Percentiles rank a stretch among this genome's conserved stretches.
Evolutionary conservation across 2,888 invertebrate species (phyloP).

Genomic region (Nebria salina): DNA sequence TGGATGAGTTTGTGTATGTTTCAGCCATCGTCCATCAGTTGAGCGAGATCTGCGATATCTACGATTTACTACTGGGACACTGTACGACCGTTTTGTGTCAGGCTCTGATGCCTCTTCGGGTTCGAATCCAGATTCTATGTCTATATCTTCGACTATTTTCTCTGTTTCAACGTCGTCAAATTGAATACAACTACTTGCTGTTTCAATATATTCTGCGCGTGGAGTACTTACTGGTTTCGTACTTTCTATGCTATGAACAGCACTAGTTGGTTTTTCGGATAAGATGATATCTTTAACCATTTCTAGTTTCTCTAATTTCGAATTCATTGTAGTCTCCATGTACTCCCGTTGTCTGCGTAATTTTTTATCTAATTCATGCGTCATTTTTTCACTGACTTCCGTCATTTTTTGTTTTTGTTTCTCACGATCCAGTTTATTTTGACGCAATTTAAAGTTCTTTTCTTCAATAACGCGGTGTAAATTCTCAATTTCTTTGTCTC

Average conservation of each 20-base stretch:
- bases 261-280: conserved; percentile 48
- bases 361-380: conserved; percentile 74
- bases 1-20: conserved; percentile 83
- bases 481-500: conserved; percentile 5
- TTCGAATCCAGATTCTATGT: neutral
- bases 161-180: neutral
- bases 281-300: conserved; percentile 68
- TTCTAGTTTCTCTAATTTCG: conserved; percentile 70
- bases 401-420: conserved; percentile 74
- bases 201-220: neutral
- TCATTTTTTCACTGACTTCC: conserved; percentile 68
- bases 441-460: conserved; percentile 71
- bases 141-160: neutral
- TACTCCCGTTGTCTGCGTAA: conserved; percentile 69
- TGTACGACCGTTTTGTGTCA: conserved; percentile 48
- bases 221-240: neutral
- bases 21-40: conserved; percentile 83
- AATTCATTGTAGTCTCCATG: conserved; percentile 66
- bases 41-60: conserved; percentile 85
- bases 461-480: conserved; percentile 59
- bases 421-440: conserved; percentile 73
- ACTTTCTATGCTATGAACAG: conserved; percentile 55
- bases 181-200: neutral
- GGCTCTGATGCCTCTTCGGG: conserved; percentile 6
- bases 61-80: conserved; percentile 69